These are phyloP conservation scores for Panurus biarmicus DNA, from an alignment of 2,113 vertebrate genomes.

Conservation along the genomic window DNA sequence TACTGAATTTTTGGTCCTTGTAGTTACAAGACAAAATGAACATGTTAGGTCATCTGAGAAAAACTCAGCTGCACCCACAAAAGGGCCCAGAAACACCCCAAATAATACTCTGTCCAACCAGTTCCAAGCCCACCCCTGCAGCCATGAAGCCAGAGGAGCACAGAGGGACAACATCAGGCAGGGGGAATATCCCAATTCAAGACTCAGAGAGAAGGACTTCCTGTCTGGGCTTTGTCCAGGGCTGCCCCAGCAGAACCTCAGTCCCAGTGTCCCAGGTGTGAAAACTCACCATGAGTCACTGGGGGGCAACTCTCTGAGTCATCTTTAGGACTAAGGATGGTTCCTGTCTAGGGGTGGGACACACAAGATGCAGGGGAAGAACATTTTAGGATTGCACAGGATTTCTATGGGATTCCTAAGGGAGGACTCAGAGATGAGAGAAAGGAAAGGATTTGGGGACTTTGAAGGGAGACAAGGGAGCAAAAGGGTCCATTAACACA, in stretches of 20 bases:
- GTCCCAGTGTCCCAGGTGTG: not conserved
- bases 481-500: not conserved
- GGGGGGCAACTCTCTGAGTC: not conserved
- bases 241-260: not conserved
- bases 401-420: not conserved
- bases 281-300: not conserved
- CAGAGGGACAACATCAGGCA: not conserved
- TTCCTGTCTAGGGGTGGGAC: not conserved
- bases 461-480: not conserved
- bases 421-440: not conserved
- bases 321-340: not conserved
- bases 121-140: not conserved
- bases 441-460: not conserved
- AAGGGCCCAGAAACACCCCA: not conserved
- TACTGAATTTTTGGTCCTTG: not conserved
- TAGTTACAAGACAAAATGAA: not conserved
- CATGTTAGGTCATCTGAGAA: not conserved
- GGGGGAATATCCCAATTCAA: not conserved
- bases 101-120: not conserved
- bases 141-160: not conserved
- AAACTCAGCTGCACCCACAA: not conserved
- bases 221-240: too few species aligned
- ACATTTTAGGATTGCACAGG: not conserved
- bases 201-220: not conserved
- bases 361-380: rapidly evolving